Conservation (phyloP, 2,113 vertebrate species). For the Syngnathus floridae region DNA sequence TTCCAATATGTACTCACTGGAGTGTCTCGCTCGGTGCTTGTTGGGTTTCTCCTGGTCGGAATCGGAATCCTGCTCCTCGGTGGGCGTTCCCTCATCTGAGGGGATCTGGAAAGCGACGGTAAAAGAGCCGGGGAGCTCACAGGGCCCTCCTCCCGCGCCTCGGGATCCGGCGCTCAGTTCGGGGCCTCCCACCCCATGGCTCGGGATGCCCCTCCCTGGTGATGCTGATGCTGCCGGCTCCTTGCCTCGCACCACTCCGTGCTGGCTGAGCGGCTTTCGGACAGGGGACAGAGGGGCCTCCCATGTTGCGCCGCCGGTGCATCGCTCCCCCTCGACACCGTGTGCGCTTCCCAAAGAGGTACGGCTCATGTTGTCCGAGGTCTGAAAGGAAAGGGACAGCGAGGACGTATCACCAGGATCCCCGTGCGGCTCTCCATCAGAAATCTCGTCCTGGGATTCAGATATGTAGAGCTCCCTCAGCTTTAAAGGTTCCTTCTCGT, state of each 20-base stretch:
- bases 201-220: slow-evolving; percentile 16
- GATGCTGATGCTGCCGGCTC: slow-evolving; percentile 62
- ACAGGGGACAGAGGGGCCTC: slow-evolving; percentile 46
- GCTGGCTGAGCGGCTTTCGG: slow-evolving; percentile 64
- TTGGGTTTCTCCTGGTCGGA: slow-evolving; percentile 79
- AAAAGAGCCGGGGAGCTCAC: slow-evolving; percentile 80
- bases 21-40: slow-evolving; percentile 87
- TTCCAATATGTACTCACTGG: slow-evolving; percentile 79
- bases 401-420: not conserved
- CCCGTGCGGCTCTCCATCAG: not conserved
- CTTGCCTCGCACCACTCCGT: slow-evolving; percentile 49
- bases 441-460: slow-evolving; percentile 58
- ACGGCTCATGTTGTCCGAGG: slow-evolving; percentile 35
- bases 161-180: slow-evolving; percentile 72
- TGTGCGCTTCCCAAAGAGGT: slow-evolving; percentile 63
- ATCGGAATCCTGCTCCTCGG: slow-evolving; percentile 73
- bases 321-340: slow-evolving; percentile 58
- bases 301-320: slow-evolving; percentile 39
- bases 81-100: slow-evolving; percentile 65
- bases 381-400: slow-evolving; percentile 74
- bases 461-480: slow-evolving; percentile 61
- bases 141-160: slow-evolving; percentile 68
- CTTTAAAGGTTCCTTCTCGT: not conserved
- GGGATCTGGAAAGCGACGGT: slow-evolving; percentile 81
- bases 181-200: slow-evolving; percentile 61